These are phyloP conservation scores for Cremastinae sp. DNA, from an alignment of 2,888 invertebrate species.

Conservation along the genomic window DNA sequence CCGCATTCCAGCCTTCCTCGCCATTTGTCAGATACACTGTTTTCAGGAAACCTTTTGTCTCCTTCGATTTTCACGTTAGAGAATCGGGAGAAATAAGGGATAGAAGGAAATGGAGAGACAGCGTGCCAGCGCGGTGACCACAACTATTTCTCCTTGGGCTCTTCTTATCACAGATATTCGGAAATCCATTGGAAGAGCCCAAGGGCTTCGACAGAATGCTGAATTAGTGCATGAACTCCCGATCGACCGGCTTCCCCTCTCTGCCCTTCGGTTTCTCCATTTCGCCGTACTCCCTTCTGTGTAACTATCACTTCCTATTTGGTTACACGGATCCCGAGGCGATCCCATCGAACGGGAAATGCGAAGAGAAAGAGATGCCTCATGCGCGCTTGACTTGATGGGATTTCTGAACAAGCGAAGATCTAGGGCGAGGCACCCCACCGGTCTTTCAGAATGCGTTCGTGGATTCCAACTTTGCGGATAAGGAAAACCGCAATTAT, in stretches of 20 bases:
- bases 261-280: constrained; percentile 1
- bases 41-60: constrained; percentile 37
- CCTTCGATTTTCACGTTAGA: not conserved
- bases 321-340: constrained; percentile 2
- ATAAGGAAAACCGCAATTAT: constrained; percentile 44
- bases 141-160: constrained; percentile 51
- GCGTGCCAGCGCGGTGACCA: constrained; percentile 36
- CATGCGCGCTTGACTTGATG: constrained; percentile 22
- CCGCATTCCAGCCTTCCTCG: constrained; percentile 48
- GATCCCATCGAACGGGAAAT: constrained; percentile 14
- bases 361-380: not conserved
- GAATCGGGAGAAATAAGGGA: too few species aligned
- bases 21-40: constrained; percentile 23
- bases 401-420: constrained; percentile 10
- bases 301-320: constrained; percentile 29
- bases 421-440: not conserved
- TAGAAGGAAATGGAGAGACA: not conserved
- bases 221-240: constrained; percentile 49
- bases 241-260: constrained; percentile 16
- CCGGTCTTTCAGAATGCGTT: not conserved
- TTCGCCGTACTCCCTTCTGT: not conserved
- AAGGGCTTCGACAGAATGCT: constrained; percentile 47
- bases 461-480: constrained; percentile 20
- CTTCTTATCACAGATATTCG: constrained; percentile 42
- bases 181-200: constrained; percentile 1